Evolutionary conservation across 2,113 vertebrate species (phyloP).

Genomic region (Piaya cayana): DNA sequence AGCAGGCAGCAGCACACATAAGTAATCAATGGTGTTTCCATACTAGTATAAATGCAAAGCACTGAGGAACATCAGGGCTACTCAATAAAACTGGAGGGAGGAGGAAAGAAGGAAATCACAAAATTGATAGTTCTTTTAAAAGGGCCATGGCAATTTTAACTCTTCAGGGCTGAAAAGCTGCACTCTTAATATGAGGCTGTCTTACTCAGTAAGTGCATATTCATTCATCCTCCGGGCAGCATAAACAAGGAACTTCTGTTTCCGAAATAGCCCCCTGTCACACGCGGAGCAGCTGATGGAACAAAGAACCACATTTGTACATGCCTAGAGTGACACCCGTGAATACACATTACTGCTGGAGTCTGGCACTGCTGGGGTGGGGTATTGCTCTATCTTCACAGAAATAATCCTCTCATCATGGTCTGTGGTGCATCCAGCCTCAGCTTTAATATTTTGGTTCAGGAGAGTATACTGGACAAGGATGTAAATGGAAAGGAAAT

Average conservation of each 20-base stretch:
- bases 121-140: background rate
- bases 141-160: background rate
- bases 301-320: background rate
- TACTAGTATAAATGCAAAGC: background rate
- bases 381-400: background rate
- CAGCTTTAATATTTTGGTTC: background rate
- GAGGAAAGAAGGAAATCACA: background rate
- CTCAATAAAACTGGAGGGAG: background rate
- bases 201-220: background rate
- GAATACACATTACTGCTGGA: background rate
- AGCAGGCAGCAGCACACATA: background rate
- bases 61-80: background rate
- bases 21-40: background rate
- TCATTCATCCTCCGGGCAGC: background rate
- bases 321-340: background rate
- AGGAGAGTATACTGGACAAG: background rate
- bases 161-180: background rate
- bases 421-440: background rate
- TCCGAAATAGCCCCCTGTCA: background rate
- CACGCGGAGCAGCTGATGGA: conserved; percentile 26
- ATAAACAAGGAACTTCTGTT: conserved; percentile 29
- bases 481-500: background rate
- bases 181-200: background rate
- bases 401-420: background rate
- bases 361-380: background rate